Percentiles rank a stretch among this genome's conserved stretches.
These are phyloP conservation scores for Leiothrix lutea DNA, from an alignment of 2,113 vertebrate species.

Conservation along the genomic window DNA sequence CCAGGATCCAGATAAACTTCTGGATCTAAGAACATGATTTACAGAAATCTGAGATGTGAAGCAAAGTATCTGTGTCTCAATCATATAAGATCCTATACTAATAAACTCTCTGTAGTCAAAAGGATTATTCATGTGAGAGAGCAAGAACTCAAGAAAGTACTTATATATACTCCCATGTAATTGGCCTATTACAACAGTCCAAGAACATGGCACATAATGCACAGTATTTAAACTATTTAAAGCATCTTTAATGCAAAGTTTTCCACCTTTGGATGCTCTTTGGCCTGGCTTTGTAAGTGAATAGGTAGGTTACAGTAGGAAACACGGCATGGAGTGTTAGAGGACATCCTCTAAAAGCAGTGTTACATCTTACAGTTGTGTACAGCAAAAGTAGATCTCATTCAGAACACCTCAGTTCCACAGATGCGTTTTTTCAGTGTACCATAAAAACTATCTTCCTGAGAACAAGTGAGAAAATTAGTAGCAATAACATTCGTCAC, in stretches of 20 bases:
- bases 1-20: background rate
- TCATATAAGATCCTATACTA: background rate
- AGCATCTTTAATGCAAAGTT: background rate
- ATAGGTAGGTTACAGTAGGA: background rate
- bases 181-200: background rate
- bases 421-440: background rate
- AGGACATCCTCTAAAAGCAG: background rate
- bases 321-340: background rate
- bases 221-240: background rate
- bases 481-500: background rate
- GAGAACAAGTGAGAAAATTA: background rate
- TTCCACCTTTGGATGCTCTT: background rate
- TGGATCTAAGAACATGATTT: background rate
- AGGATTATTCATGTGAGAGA: background rate
- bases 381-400: background rate
- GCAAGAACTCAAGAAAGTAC: background rate
- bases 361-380: background rate
- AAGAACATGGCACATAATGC: rapidly evolving
- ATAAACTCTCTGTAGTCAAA: background rate
- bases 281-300: background rate
- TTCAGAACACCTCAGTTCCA: background rate
- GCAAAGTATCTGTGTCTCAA: background rate
- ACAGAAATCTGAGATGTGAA: background rate
- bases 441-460: background rate
- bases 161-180: background rate